Evolutionary conservation across 2,888 invertebrate species (phyloP).

Genomic region (Phlogophora meticulosa): DNA sequence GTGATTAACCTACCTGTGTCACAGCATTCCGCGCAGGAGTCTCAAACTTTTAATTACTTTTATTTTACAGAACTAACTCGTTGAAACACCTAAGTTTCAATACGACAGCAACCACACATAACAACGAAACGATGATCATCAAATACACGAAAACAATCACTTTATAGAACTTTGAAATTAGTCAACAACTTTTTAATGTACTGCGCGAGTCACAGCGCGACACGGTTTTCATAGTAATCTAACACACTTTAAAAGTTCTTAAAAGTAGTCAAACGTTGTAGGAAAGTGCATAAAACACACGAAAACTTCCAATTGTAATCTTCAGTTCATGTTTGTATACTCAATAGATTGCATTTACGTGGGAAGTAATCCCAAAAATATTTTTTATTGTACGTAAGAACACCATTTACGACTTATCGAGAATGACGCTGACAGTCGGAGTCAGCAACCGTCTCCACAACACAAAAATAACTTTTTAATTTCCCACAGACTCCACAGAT

Average conservation of each 20-base stretch:
- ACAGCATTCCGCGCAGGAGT: constrained; percentile 44
- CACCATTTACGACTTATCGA: constrained; percentile 54
- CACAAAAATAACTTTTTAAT: constrained; percentile 40
- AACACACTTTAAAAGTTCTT: constrained; percentile 70
- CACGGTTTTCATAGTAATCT: constrained; percentile 53
- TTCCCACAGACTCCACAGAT: constrained; percentile 31
- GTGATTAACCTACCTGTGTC: constrained; percentile 61
- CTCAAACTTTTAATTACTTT: constrained; percentile 32
- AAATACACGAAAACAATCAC: constrained; percentile 71
- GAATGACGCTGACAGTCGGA: constrained; percentile 71
- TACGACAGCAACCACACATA: constrained; percentile 43
- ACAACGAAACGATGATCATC: constrained; percentile 48
- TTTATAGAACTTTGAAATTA: constrained; percentile 72
- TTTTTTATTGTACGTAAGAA: constrained; percentile 35
- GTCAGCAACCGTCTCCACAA: constrained; percentile 58
- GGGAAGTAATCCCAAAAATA: constrained; percentile 34
- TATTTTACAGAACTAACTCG: constrained; percentile 49
- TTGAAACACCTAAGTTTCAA: constrained; percentile 25
- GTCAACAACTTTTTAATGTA: constrained; percentile 84
- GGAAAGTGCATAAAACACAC: constrained; percentile 42
- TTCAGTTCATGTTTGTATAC: constrained; percentile 24
- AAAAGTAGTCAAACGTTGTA: constrained; percentile 54
- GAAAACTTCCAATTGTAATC: constrained; percentile 17
- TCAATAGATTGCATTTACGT: background rate
- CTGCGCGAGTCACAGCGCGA: constrained; percentile 73